A percentile compares a stretch with the other conserved stretches of the same genome.
Evolutionary conservation across 2,113 vertebrate genomes (phyloP).

Genomic region (Nyctereutes procyonoides): DNA sequence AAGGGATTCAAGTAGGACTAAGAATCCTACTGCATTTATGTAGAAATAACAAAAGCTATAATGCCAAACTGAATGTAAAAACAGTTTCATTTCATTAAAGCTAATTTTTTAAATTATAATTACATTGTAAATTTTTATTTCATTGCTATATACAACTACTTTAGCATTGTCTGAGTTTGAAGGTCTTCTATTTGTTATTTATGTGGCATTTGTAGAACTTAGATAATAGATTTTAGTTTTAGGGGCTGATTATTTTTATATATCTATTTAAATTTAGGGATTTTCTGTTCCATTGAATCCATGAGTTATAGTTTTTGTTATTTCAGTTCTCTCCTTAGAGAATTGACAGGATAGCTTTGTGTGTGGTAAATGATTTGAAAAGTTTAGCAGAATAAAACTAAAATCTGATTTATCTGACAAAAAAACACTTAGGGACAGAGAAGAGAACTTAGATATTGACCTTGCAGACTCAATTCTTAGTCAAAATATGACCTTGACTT

Average conservation of each 20-base stretch:
- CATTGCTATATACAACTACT: neutral
- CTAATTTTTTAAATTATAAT: slow-evolving; percentile 48
- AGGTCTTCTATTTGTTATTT: slow-evolving; percentile 54
- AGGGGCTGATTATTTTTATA: slow-evolving; percentile 5
- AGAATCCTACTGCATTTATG: neutral
- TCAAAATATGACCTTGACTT: neutral
- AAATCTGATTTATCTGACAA: neutral
- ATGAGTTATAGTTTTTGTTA: neutral
- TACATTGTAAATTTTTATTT: slow-evolving; percentile 22
- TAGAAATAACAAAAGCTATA: neutral
- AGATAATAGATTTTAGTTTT: slow-evolving; percentile 9
- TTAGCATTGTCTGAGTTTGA: neutral
- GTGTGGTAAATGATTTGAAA: neutral
- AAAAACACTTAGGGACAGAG: neutral
- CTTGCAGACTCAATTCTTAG: neutral
- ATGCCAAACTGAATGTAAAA: neutral
- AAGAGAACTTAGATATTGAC: neutral
- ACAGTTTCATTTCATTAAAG: neutral
- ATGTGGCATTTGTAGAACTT: slow-evolving; percentile 7
- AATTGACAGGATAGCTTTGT: neutral
- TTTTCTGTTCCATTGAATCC: neutral
- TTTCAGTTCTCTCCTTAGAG: neutral
- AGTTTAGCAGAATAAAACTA: slow-evolving; percentile 1
- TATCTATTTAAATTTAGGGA: slow-evolving; percentile 32
- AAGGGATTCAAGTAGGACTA: slow-evolving; percentile 35